These are phyloP conservation scores for Mimas tiliae DNA, from an alignment of 2,888 invertebrate genomes.

Conservation along the genomic window DNA sequence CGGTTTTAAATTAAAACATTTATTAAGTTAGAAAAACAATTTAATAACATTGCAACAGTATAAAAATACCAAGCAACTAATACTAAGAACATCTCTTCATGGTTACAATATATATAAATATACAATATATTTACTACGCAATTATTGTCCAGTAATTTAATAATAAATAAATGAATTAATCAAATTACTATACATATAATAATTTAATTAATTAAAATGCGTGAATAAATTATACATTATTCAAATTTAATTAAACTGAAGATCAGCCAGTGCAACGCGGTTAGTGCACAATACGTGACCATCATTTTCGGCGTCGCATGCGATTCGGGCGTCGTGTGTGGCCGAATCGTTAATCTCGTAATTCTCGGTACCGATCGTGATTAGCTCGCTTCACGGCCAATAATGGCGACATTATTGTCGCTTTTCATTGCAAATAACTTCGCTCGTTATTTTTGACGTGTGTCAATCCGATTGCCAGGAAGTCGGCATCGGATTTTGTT, in stretches of 20 bases:
- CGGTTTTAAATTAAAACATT: too few species aligned
- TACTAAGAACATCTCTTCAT: too few species aligned
- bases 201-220: background rate
- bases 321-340: slow-evolving; percentile 28
- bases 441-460: slow-evolving; percentile 23
- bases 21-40: too few species aligned
- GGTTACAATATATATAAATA: too few species aligned
- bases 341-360: slow-evolving; percentile 28
- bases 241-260: slow-evolving; percentile 3
- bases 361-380: slow-evolving; percentile 28
- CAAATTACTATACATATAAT: background rate
- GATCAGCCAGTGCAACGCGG: background rate
- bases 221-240: background rate
- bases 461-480: background rate
- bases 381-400: slow-evolving; percentile 23
- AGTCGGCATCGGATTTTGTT: background rate
- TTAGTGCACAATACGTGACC: slow-evolving; percentile 8
- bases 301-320: slow-evolving; percentile 2
- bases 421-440: slow-evolving; percentile 11
- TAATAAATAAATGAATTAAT: too few species aligned
- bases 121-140: too few species aligned
- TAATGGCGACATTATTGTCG: slow-evolving; percentile 14
- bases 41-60: too few species aligned
- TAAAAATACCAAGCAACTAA: too few species aligned
- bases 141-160: too few species aligned